These are phyloP conservation scores for Sterna hirundo DNA, from an alignment of 2,113 vertebrate genomes.

Conservation along the genomic window DNA sequence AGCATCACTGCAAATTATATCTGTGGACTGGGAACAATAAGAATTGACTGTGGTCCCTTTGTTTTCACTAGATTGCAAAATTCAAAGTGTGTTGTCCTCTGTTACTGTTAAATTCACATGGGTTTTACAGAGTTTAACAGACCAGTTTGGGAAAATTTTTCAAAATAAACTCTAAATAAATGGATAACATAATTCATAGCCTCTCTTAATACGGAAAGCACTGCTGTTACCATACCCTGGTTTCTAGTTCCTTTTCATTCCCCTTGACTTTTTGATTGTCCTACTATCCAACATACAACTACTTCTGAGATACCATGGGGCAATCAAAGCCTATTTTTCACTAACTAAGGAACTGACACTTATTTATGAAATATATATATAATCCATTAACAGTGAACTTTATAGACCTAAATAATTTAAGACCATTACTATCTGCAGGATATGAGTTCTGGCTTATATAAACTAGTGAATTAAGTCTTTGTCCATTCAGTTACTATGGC, in stretches of 20 bases:
- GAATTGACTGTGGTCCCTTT: not conserved
- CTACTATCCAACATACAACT: not conserved
- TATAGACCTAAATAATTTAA: conserved; percentile 29
- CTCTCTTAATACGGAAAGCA: not conserved
- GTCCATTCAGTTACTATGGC: conserved; percentile 25
- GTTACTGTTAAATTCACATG: not conserved
- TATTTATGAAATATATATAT: conserved; percentile 35
- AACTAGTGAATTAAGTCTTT: conserved; percentile 34
- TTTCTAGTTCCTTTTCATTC: not conserved
- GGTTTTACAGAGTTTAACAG: not conserved
- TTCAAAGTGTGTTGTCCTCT: not conserved
- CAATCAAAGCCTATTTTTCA: not conserved
- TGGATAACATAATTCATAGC: not conserved
- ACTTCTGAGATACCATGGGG: not conserved
- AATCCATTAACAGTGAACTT: not conserved
- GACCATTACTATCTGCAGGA: not conserved
- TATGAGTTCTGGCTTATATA: conserved; percentile 15
- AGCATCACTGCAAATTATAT: not conserved
- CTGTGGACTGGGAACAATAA: not conserved
- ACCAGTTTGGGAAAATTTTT: not conserved
- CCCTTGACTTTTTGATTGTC: not conserved
- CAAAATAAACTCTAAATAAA: not conserved
- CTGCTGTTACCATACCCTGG: not conserved
- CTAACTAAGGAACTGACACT: not conserved
- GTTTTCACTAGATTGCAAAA: not conserved